phyloP scores from a whole-genome alignment of 2,888 invertebrate species.

The Ectemnius continuus region DNA sequence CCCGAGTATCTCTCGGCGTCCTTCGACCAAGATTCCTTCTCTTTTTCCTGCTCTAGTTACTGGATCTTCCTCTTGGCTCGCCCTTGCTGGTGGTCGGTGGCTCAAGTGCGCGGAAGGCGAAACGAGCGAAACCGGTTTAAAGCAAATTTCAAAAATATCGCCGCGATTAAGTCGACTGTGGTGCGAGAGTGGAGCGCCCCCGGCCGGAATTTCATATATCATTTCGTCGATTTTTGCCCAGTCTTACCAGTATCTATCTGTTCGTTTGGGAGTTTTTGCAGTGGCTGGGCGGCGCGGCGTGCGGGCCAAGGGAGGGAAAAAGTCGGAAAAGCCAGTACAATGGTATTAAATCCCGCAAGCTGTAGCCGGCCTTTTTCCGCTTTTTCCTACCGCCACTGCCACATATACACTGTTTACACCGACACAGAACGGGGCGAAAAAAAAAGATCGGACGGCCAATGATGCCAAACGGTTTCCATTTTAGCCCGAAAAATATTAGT shows the following conservation, averaged over 20 bases:
- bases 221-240: too few species aligned
- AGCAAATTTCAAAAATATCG: not conserved
- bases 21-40: not conserved
- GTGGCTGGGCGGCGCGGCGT: too few species aligned
- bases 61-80: not conserved
- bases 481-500: not conserved
- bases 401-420: slow-evolving; percentile 3
- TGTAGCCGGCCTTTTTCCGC: not conserved
- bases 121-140: slow-evolving; percentile 2
- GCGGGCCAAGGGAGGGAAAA: too few species aligned
- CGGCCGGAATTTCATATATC: too few species aligned
- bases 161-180: not conserved
- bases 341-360: slow-evolving; percentile 9
- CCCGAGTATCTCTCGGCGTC: not conserved
- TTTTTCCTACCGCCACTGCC: not conserved
- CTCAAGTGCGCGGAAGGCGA: not conserved
- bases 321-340: not conserved
- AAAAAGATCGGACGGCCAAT: slow-evolving; percentile 3
- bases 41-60: not conserved
- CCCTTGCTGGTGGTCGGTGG: not conserved
- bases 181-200: too few species aligned
- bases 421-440: slow-evolving; percentile 1
- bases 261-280: too few species aligned
- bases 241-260: too few species aligned
- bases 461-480: slow-evolving; percentile 6